Base-by-base conservation (phyloP, 2,113 vertebrate species). In the Stigmatopora argus region DNA sequence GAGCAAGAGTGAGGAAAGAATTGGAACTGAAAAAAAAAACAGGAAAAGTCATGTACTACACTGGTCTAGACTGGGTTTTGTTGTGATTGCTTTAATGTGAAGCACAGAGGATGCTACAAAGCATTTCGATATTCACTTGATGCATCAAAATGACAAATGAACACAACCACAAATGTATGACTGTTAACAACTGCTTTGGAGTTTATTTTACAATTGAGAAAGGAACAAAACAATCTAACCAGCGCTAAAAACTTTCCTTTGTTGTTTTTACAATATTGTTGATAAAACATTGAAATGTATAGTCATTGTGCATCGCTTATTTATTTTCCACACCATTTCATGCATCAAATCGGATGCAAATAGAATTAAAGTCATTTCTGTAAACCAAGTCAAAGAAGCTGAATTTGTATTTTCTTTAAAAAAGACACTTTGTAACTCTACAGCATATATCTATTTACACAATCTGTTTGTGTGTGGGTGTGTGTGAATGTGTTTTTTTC, bases 191-290 rank as follows among this genome's bases (percentile, higher is more conserved):
- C 93, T 94, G 94, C 89, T 91, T 94, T 95, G 93, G 92, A 93
- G 91, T 97, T 97, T 97, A 97, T 97, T 97, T 96, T 94, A 97
- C 95, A 97, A 91, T 94, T 93, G 92, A 95, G 93, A 92, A 93
- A 90, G 78, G 86, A 87, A 88, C 75, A 64, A 89, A 94, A 94
- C 93, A 94, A 94, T 87, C 93, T 94, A 94, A 93, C 93, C 81
- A 90, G 91, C 92, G 92, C 93, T 90, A 89, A 87, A 89, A 90
- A 87, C 65, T 12, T 61, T 61, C 38, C 35, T 59, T 59, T 41
- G 31, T 35, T 69, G 77, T 74, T 83, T 87, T 94, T 94, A 96
- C 94, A 96, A 92, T 94, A 95, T 93, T 91, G 92, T 94, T 90
- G 93, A 95, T 92, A 94, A 93, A 94, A 95, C 94, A 96, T 94